phyloP scores from a whole-genome alignment of 2,888 invertebrate species.

The Drosophila limbata region DNA sequence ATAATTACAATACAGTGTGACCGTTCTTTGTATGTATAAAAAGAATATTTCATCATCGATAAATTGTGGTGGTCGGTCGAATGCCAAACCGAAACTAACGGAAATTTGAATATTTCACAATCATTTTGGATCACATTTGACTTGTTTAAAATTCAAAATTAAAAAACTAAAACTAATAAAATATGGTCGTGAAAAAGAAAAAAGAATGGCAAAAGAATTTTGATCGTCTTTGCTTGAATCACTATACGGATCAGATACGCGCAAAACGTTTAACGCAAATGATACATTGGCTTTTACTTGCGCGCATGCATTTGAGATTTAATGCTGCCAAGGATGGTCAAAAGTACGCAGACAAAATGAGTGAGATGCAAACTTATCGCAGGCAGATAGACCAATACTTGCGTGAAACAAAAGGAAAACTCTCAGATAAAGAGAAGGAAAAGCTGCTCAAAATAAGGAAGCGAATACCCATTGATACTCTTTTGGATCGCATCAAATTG shows the following conservation, averaged over 20 bases:
- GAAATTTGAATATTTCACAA: slow-evolving; percentile 22
- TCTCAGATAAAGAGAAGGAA: neutral
- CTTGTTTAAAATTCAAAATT: slow-evolving; percentile 17
- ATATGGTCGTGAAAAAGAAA: slow-evolving; percentile 4
- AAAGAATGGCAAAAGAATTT: slow-evolving; percentile 24
- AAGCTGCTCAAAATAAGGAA: slow-evolving; percentile 5
- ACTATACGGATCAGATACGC: slow-evolving; percentile 15
- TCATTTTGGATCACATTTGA: neutral
- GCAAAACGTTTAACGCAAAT: slow-evolving; percentile 7
- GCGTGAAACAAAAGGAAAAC: neutral
- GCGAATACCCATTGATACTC: slow-evolving; percentile 12
- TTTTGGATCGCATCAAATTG: slow-evolving; percentile 33
- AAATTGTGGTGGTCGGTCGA: slow-evolving; percentile 6
- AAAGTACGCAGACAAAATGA: slow-evolving; percentile 5
- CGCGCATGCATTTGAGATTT: slow-evolving; percentile 3
- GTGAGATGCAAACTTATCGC: slow-evolving; percentile 6
- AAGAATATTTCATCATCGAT: neutral
- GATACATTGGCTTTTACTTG: slow-evolving; percentile 9
- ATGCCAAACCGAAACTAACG: neutral
- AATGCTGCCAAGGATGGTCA: slow-evolving; percentile 13
- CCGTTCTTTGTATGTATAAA: neutral
- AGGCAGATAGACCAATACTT: neutral
- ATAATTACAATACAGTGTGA: neutral
- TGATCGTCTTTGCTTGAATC: neutral
- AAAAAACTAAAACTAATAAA: neutral